Conservation (phyloP, 1,140 invertebrate genomes). For the Spodoptera litura region DNA sequence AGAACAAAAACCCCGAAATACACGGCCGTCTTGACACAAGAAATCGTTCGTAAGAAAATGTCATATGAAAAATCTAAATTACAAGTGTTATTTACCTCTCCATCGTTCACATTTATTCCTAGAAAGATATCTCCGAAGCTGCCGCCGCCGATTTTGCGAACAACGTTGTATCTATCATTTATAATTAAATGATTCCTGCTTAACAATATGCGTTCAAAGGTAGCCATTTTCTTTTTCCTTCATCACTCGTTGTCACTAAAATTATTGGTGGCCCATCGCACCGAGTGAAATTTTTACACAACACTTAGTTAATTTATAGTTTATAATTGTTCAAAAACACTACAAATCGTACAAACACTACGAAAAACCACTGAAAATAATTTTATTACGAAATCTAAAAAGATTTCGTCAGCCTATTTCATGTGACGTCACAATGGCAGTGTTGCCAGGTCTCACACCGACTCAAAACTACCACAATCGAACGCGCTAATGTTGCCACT, state of each 20-base stretch:
- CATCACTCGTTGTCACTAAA: conserved; percentile 78
- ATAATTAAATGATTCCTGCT: conserved; percentile 91
- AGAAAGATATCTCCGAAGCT: conserved; percentile 99
- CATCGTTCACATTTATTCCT: conserved; percentile 97
- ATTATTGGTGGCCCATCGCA: conserved; percentile 72
- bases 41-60: conserved; percentile 39
- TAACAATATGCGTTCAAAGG: conserved; percentile 80
- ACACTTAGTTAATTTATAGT: conserved; percentile 70
- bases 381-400: conserved; percentile 73
- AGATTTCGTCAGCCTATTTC: conserved; percentile 78
- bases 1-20: conserved; percentile 66
- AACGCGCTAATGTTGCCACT: conserved; percentile 47
- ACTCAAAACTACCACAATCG: conserved; percentile 50
- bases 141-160: conserved; percentile 98
- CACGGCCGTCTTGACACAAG: conserved; percentile 61
- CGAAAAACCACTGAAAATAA: conserved; percentile 73
- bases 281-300: conserved; percentile 66
- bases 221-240: conserved; percentile 83
- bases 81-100: conserved; percentile 90
- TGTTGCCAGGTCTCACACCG: conserved; percentile 51
- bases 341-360: conserved; percentile 70
- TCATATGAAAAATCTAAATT: conserved; percentile 45
- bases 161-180: conserved; percentile 97
- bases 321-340: conserved; percentile 70
- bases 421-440: conserved; percentile 78